Evolutionary conservation across 2,797 vertebrate species (phyloP), one percentile per base, ranked within the genome.

Genomic region (Euphonia xanthogaster): DNA sequence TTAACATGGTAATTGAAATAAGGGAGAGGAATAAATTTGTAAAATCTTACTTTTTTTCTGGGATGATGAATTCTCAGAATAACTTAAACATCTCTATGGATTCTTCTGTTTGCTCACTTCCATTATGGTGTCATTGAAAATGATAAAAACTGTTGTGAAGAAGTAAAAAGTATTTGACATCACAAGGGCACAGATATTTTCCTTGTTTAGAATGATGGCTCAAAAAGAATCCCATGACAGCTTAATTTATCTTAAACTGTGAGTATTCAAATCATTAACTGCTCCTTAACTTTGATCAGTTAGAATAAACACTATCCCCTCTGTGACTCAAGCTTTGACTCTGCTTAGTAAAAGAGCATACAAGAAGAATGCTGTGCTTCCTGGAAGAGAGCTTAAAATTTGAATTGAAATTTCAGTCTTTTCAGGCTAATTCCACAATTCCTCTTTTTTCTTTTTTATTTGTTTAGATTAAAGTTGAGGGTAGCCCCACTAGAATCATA

Each of bases 1-100:
- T 51, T 79, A 88, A 61, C n/a, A 67, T 28, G 53, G 44, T 87
- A 75, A 80, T 57, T 91, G 88, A 93, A 95, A 95, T 74, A 88
- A 94, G 89, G 45, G n/a, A 80, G 18, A 50, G 14, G 66, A 85
- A 86, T 94, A 83, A 55, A 91, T 91, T 67, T 72, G 45, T 89
- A 76, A 93, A 86, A 57, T 79, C 55, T 84, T 72, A 60, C 37
- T 67, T 91, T 51, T 87, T 74, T 86, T 66, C 75, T 81, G 84
- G 89, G 58, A 45, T 74, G 17, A n/a, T 71, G n/a, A 74, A 62
- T 54, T 92, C 51, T 91, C 27, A 37, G 48, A 58, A 61, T 78
- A 60, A 91, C 71, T 88, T 86, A 74, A 85, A 89, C 33, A 88
- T 78, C 77, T 75, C 37, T 70, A 2, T 86, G 55, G 54, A 83